Evolutionary conservation across 2,888 invertebrate species (phyloP), one percentile per base, ranked within the genome.

Genomic region (Uropetala carovei): DNA sequence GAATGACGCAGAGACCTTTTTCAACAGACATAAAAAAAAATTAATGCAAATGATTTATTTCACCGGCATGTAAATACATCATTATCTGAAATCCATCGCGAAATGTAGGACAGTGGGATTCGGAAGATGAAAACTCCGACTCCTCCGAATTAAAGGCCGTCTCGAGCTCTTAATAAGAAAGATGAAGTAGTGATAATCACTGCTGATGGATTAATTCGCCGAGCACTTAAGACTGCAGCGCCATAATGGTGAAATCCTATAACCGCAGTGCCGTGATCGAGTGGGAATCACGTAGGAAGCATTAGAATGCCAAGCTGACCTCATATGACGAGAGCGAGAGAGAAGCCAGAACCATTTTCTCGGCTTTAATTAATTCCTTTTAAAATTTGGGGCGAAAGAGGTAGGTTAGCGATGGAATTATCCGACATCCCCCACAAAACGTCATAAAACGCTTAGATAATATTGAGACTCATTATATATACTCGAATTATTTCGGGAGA

Each of bases 131-230:
- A 43, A 43, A 1, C 43, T 10, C 9, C 60, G 30, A 4, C 59
- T 18, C 30, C 4, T 57, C 14, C 16, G 22, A 27, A 89, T 60
- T 89, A 18, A 4, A 59, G 60, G 60, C 13, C 4, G 18, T 18
- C 16, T 4, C 30, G 43, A 89, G 64, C 59, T 30, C 60, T 89
- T 43, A 64, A 64, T 18, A 30, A 89, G 60, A 43, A 30, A 89
- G 64, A 68, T 27, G 64, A 60, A 89, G 43, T 56, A 43, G 64
- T 64, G 64, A 89, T 22, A 30, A 68, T 59, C 89, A 18, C 56
- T 57, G 43, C n/a, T 56, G 83, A 83, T 83, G 56, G 83, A 83
- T 83, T 83, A 83, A 83, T 83, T 83, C 57, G 83, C 18, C n/a
- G 57, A n/a, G 56, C 57, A 56, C 83, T 83, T 83, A 83, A 43